A percentile compares a stretch with the other conserved stretches of the same genome.
Conservation (phyloP, 2,888 invertebrate genomes). For the Macrosiphum euphorbiae region DNA sequence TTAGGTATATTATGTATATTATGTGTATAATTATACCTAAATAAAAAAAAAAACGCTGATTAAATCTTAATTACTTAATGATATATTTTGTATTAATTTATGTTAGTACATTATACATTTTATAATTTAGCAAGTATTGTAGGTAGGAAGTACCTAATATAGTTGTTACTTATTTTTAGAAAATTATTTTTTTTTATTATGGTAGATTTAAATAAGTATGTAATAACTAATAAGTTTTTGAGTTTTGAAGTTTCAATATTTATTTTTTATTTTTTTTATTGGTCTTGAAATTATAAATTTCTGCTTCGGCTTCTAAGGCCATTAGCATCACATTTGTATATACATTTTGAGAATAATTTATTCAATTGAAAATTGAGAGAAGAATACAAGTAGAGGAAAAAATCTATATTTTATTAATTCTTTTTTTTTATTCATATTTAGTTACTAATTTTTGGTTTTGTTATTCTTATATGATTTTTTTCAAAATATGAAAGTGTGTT, state of each 20-base stretch:
- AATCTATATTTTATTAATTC: background rate
- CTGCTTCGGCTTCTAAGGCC: too few relatives aligned
- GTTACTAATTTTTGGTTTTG: too few relatives aligned
- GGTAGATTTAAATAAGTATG: background rate
- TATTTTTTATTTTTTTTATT: too few relatives aligned
- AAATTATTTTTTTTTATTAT: background rate
- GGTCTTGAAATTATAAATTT: too few relatives aligned
- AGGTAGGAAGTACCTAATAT: background rate
- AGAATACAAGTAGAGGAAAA: too few relatives aligned
- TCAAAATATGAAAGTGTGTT: background rate
- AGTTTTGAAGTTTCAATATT: too few relatives aligned
- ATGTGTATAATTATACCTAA: background rate
- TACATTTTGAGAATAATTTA: too few relatives aligned
- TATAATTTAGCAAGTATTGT: background rate
- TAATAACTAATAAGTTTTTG: background rate
- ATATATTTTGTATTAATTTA: background rate
- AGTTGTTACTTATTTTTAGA: background rate
- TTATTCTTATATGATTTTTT: background rate
- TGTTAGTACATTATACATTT: background rate
- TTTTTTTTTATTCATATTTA: background rate
- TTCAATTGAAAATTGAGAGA: too few relatives aligned
- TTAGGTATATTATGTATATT: background rate
- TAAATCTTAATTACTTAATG: background rate
- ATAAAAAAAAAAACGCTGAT: conserved; percentile 2
- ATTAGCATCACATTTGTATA: too few relatives aligned